A percentile compares a stretch with the other conserved stretches of the same genome.
phyloP scores from a whole-genome alignment of 1,140 invertebrate genomes.

The Scylla paramamosain region DNA sequence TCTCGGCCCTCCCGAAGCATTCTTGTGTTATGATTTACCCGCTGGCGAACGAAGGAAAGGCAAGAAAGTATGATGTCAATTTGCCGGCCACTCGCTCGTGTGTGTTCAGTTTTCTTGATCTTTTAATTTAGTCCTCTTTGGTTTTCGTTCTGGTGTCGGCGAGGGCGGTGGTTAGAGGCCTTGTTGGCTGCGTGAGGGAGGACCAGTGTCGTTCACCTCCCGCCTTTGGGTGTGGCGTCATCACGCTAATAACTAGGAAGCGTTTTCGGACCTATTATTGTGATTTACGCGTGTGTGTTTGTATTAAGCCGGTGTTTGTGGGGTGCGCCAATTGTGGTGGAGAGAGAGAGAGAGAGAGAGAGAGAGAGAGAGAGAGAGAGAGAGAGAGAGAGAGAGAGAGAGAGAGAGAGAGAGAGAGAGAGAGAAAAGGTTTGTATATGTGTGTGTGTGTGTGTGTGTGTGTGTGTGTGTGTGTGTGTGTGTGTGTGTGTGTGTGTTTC shows the following conservation, averaged over 20 bases:
- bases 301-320: not conserved
- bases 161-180: not conserved
- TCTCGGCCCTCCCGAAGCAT: not conserved
- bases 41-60: not conserved
- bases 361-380: not conserved
- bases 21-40: not conserved
- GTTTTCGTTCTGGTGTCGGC: not conserved
- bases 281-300: constrained; percentile 16
- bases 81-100: not conserved
- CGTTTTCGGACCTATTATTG: constrained; percentile 3
- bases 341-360: not conserved
- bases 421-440: no score
- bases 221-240: not conserved
- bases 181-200: not conserved
- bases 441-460: constrained; percentile 32
- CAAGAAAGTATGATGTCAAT: not conserved
- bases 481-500: not conserved
- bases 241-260: constrained; percentile 9
- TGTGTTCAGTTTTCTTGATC: not conserved
- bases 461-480: not conserved
- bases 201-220: not conserved
- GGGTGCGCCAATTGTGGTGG: not conserved
- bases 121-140: not conserved
- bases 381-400: constrained; percentile 30
- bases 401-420: not conserved